Percentiles rank a stretch among this genome's conserved stretches.
phyloP scores from a whole-genome alignment of 2,888 invertebrate species.

The Thalpophila matura region DNA sequence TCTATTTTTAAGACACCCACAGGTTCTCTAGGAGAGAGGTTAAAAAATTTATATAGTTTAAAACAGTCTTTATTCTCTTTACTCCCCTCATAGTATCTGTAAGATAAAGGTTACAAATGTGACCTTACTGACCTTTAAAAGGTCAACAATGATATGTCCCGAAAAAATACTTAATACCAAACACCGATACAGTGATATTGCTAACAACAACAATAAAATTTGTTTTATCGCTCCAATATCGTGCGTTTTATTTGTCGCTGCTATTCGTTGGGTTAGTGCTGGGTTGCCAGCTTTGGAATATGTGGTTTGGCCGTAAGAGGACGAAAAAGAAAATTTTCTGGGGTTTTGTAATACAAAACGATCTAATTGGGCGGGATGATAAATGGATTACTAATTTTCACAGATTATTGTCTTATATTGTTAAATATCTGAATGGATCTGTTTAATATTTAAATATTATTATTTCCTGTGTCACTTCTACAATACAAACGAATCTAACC shows the following conservation, averaged over 20 bases:
- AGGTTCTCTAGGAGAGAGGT: too few species aligned
- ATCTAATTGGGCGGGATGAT: too few species aligned
- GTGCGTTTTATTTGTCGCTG: conserved; percentile 66
- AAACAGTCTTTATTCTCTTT: too few species aligned
- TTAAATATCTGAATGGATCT: too few species aligned
- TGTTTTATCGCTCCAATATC: conserved; percentile 74
- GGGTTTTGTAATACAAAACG: too few species aligned
- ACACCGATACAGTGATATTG: conserved; percentile 62
- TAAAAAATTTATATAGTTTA: too few species aligned
- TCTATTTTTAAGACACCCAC: neutral
- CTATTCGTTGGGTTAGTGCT: conserved; percentile 36
- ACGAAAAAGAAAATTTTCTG: neutral
- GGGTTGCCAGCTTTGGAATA: conserved; percentile 35
- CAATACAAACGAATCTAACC: too few species aligned
- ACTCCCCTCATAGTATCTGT: too few species aligned
- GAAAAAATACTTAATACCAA: conserved; percentile 44
- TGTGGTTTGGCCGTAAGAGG: neutral
- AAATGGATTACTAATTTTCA: too few species aligned
- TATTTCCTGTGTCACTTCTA: too few species aligned
- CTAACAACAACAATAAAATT: conserved; percentile 70
- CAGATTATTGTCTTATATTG: too few species aligned
- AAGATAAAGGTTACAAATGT: neutral
- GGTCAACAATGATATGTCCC: conserved; percentile 11
- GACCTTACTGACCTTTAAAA: neutral
- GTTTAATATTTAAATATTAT: too few species aligned